Evolutionary conservation across 1,140 invertebrate genomes (phyloP).

Genomic region (Oncopodura yosiiana): DNA sequence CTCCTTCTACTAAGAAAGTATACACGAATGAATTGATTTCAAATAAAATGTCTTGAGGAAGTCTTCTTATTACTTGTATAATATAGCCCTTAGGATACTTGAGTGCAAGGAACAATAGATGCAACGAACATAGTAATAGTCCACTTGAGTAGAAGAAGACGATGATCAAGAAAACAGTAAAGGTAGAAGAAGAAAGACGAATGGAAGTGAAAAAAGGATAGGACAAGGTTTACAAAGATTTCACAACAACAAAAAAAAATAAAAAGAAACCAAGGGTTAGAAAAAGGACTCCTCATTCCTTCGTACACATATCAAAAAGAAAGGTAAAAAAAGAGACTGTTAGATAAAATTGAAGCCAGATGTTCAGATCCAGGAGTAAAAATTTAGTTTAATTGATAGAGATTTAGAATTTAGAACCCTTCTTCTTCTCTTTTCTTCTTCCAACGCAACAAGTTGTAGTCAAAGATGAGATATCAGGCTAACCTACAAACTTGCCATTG

Average conservation of each 20-base stretch:
- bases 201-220: constrained; percentile 14
- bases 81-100: too few species aligned
- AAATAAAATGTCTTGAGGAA: too few species aligned
- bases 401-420: constrained; percentile 19
- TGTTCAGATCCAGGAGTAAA: constrained; percentile 13
- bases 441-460: too few species aligned
- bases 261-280: not conserved
- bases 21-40: too few species aligned
- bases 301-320: not conserved
- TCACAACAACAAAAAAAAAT: not conserved
- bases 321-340: constrained; percentile 2
- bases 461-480: too few species aligned
- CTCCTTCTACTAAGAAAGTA: too few species aligned
- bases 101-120: too few species aligned
- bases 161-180: constrained; percentile 1
- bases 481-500: constrained; percentile 2
- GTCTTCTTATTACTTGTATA: too few species aligned
- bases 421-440: too few species aligned
- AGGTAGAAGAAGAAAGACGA: not conserved
- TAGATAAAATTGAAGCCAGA: too few species aligned
- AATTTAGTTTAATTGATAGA: constrained; percentile 29
- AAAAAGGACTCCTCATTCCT: not conserved
- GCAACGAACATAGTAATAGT: too few species aligned
- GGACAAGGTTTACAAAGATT: constrained; percentile 17
- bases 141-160: not conserved